Conservation (phyloP, 2,888 invertebrate species). For the Epinotia demarniana region DNA sequence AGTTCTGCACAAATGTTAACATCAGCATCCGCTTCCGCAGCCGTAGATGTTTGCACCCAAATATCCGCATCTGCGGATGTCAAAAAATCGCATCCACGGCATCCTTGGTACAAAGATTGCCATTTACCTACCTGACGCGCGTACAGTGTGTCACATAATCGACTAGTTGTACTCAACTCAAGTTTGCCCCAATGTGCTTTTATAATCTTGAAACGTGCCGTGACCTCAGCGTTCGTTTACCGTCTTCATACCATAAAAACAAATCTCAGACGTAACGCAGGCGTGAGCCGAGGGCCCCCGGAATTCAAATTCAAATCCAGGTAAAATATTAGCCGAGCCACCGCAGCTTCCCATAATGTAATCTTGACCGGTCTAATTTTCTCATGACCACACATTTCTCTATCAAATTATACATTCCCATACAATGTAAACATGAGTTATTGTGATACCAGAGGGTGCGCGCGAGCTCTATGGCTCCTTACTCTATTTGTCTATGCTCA, state of each 20-base stretch:
- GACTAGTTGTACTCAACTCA: no score
- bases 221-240: background rate
- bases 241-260: background rate
- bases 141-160: no score
- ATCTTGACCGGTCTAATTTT: slow-evolving; percentile 67
- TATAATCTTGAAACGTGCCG: background rate
- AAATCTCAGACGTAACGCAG: slow-evolving; percentile 6
- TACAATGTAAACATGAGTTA: slow-evolving; percentile 78
- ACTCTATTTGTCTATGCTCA: slow-evolving; percentile 49
- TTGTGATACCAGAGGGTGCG: slow-evolving; percentile 58
- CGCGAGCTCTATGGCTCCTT: slow-evolving; percentile 61
- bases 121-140: no score
- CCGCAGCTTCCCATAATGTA: slow-evolving; percentile 56
- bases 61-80: no score
- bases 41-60: no score
- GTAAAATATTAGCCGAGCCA: slow-evolving; percentile 31
- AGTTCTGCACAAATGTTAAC: no score
- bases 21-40: no score
- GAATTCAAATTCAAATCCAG: slow-evolving; percentile 28
- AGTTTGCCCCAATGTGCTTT: no score
- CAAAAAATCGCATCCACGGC: no score
- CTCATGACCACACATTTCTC: slow-evolving; percentile 79
- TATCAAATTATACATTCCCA: slow-evolving; percentile 81
- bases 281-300: slow-evolving; percentile 30
- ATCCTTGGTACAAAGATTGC: no score